Evolutionary conservation across 92 coral and sea anemone genomes (phyloP).

Genomic region (Metridium senile): DNA sequence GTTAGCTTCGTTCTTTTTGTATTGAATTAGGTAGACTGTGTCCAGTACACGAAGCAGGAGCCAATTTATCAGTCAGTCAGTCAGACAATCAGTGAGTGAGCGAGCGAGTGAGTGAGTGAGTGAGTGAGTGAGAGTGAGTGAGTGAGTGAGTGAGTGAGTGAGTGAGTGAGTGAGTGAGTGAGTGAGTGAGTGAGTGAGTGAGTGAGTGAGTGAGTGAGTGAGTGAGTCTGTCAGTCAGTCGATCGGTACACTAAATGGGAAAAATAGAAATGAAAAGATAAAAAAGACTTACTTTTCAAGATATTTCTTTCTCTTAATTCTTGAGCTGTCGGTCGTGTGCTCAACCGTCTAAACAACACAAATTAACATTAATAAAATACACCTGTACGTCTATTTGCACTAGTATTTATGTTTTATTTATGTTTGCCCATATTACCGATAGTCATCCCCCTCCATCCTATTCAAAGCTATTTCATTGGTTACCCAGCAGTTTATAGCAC

Average conservation of each 20-base stretch:
- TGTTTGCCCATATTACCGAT: too few relatives aligned
- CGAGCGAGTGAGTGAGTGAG: not conserved
- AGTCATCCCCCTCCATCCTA: too few relatives aligned
- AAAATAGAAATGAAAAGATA: not conserved
- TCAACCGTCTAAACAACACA: conserved; percentile 68
- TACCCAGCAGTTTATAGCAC: too few relatives aligned
- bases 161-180: not conserved
- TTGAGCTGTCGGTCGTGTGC: conserved; percentile 92
- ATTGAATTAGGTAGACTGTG: too few relatives aligned
- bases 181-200: too few relatives aligned
- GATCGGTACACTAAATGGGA: not conserved
- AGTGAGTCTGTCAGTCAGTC: not conserved
- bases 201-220: not conserved
- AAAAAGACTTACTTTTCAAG: conserved; percentile 65
- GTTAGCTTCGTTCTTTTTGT: too few relatives aligned
- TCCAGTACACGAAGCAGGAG: too few relatives aligned
- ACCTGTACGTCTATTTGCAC: not conserved
- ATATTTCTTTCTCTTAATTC: conserved; percentile 96
- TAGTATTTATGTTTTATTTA: too few relatives aligned
- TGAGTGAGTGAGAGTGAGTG: too few relatives aligned
- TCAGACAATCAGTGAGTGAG: not conserved
- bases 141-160: not conserved
- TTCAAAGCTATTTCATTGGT: too few relatives aligned
- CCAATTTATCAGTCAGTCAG: not conserved
- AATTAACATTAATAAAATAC: not conserved